These are phyloP conservation scores for Sinocyclocheilus maitianheensis DNA, from an alignment of 2,113 vertebrate genomes.

Conservation along the genomic window DNA sequence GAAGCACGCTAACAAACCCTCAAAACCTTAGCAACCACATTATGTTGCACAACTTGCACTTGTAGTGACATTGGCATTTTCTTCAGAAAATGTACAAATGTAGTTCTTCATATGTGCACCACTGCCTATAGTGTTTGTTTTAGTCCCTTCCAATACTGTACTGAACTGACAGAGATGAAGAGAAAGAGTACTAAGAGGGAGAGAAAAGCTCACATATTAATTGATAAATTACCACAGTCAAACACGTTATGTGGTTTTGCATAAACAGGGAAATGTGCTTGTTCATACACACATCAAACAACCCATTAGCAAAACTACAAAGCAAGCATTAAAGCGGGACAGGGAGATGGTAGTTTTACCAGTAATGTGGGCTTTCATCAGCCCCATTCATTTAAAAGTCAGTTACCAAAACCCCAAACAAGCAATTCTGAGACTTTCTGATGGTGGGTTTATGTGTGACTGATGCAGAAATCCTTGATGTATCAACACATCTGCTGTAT, in stretches of 20 bases:
- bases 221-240: constrained; percentile 10
- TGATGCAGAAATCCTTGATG: not conserved
- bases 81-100: no score
- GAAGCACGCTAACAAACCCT: no score
- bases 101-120: no score
- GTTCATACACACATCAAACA: constrained; percentile 16
- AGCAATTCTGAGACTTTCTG: constrained; percentile 3
- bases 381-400: not conserved
- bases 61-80: no score
- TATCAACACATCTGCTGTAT: not conserved
- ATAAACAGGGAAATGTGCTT: constrained; percentile 19
- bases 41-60: no score
- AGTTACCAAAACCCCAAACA: constrained; percentile 1
- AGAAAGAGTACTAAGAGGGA: not conserved
- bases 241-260: not conserved
- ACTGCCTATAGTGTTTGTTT: no score
- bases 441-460: not conserved
- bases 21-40: no score
- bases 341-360: not conserved
- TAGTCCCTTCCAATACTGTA: no score
- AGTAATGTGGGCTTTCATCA: not conserved
- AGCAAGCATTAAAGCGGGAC: constrained; percentile 8
- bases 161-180: not conserved
- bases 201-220: constrained; percentile 5
- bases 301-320: constrained; percentile 21